phyloP scores from a whole-genome alignment of 2,797 vertebrate genomes.

The Anguilla pacifica region DNA sequence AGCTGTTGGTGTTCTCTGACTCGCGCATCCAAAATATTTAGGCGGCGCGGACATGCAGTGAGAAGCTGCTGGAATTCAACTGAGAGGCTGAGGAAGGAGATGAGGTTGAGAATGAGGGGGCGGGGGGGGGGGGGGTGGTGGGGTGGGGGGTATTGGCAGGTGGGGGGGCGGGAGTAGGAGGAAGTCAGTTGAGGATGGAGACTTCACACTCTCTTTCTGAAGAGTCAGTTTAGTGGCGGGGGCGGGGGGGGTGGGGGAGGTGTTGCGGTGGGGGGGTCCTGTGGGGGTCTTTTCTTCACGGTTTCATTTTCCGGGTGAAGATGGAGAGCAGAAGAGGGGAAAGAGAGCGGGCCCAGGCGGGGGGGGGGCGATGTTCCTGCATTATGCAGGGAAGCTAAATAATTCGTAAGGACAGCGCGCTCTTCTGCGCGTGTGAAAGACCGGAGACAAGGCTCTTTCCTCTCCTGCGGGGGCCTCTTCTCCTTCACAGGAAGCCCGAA shows the following conservation, averaged over 20 bases:
- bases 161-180: background rate
- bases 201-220: background rate
- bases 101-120: background rate
- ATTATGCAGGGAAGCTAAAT: slow-evolving; percentile 44
- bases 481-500: background rate
- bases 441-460: background rate
- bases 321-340: background rate
- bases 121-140: background rate
- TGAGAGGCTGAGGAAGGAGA: background rate
- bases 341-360: background rate
- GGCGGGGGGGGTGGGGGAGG: too few relatives aligned
- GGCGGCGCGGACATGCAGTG: background rate
- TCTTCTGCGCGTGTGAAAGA: background rate
- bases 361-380: slow-evolving; percentile 20
- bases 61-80: background rate
- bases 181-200: background rate
- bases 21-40: background rate
- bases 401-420: slow-evolving; percentile 28
- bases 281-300: background rate
- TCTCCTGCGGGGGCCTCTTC: background rate
- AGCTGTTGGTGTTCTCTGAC: background rate
- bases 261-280: background rate
- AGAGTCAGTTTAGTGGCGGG: background rate
- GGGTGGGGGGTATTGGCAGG: too few relatives aligned
- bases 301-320: background rate